Base-by-base conservation (phyloP, 2,113 vertebrate species). In the Columba janthina region DNA sequence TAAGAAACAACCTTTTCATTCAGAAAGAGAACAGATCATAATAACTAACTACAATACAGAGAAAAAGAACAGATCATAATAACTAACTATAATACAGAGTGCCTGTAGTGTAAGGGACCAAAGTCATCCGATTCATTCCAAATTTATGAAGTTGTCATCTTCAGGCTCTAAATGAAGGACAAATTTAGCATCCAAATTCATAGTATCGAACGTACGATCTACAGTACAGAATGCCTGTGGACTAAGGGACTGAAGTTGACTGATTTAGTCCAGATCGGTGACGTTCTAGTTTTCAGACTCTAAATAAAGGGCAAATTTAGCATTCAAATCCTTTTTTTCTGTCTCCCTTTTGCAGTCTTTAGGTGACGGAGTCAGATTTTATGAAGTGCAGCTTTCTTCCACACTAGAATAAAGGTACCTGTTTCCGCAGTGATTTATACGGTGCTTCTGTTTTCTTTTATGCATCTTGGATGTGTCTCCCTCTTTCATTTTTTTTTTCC, bases 271-370 rank as follows among this genome's bases (percentile, higher is more conserved):
- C 32, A 50, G 65, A 80, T 70, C 61, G 48, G 73, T 34, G 50
- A 60, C 13, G 58, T 72, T 83, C 26, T 26, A 56, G 72, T 90
- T 86, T 91, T 54, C 51, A 69, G 46, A n/a, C 46, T 76, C 13
- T 1, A 70, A 84, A 56, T 42, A 75, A 95, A 91, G 90, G 80
- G 38, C 60, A 80, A 81, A 93, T 75, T 69, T 38, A 85, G 29
- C 89, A 90, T 88, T 67, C 66, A 79, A 1, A 15, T 50, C 74
- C 24, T 82, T 42, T 70, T 17, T 58, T 51, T 58, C 70, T 48
- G 1, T 72, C 36, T 84, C 17, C 24, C 19, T 58, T 76, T 73
- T 65, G 58, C 51, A 79, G 74, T 15, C 31, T 86, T 4, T 13
- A 57, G 46, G 74, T 83, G 90, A 89, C 60, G n/a, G 42, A 25